phyloP scores from a whole-genome alignment of 2,797 vertebrate genomes.

The Craterocephalus amniculus region DNA sequence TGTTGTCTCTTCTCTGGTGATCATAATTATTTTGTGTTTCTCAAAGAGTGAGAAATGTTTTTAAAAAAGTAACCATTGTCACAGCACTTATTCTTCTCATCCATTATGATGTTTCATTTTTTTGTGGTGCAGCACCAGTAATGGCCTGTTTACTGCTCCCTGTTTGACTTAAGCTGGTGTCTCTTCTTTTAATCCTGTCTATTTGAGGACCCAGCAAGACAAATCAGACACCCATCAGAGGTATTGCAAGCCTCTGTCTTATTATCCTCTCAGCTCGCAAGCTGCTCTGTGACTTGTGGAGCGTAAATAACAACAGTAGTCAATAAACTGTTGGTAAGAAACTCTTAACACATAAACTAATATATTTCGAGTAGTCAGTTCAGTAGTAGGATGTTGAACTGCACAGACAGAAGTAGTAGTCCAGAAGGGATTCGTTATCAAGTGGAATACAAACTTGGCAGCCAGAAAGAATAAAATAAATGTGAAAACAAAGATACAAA shows the following conservation, averaged over 20 bases:
- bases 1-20: conserved; percentile 19
- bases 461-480: conserved; percentile 28
- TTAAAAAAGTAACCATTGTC: background rate
- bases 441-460: conserved; percentile 23
- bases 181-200: conserved; percentile 17
- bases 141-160: background rate
- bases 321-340: conserved; percentile 24
- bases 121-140: conserved; percentile 24
- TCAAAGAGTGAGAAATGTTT: background rate
- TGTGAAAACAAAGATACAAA: conserved; percentile 36
- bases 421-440: no score
- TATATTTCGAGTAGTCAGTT: conserved; percentile 10
- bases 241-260: conserved; percentile 15
- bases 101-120: conserved; percentile 10
- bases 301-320: conserved; percentile 20
- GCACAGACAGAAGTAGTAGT: conserved; percentile 26
- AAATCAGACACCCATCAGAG: conserved; percentile 20
- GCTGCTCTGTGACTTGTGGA: conserved; percentile 6
- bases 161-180: conserved; percentile 24
- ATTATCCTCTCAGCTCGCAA: conserved; percentile 16
- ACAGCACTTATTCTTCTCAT: conserved; percentile 3
- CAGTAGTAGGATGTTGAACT: conserved; percentile 14
- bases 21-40: background rate
- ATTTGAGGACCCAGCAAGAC: conserved; percentile 8
- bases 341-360: background rate